phyloP scores from a whole-genome alignment of 2,113 vertebrate genomes.

The Acinonyx jubatus region DNA sequence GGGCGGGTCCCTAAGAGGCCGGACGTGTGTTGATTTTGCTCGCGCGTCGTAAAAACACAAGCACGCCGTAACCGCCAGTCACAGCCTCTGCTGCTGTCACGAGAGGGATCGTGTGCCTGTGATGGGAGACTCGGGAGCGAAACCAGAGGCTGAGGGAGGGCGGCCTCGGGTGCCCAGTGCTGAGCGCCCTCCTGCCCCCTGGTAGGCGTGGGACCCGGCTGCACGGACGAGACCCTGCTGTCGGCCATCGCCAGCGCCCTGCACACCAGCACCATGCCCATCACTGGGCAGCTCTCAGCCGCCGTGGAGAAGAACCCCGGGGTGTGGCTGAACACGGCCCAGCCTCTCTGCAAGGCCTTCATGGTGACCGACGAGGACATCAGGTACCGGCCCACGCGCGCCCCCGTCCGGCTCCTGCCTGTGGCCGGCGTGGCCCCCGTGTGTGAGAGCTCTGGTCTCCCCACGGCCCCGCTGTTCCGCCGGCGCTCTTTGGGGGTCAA shows the following conservation, averaged over 20 bases:
- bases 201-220: slow-evolving; percentile 96
- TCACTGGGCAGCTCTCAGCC: slow-evolving; percentile 97
- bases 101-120: fast-evolving
- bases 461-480: fast-evolving
- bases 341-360: slow-evolving; percentile 98
- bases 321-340: slow-evolving; percentile 97
- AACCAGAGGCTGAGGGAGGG: neutral
- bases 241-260: slow-evolving; percentile 97
- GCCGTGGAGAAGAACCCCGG: slow-evolving; percentile 99
- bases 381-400: slow-evolving; percentile 83
- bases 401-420: too few relatives aligned
- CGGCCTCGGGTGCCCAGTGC: neutral
- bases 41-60: fast-evolving
- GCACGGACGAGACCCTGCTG: slow-evolving; percentile 96
- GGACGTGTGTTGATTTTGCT: neutral
- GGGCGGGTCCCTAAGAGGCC: neutral
- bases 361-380: slow-evolving; percentile 99
- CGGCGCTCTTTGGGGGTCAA: fast-evolving
- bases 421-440: fast-evolving
- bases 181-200: neutral
- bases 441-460: neutral
- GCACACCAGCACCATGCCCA: slow-evolving; percentile 97
- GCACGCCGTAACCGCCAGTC: fast-evolving
- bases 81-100: neutral
- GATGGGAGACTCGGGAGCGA: fast-evolving